Base-by-base conservation (phyloP, 2,113 vertebrate genomes). In the Hippocampus guttulatus region DNA sequence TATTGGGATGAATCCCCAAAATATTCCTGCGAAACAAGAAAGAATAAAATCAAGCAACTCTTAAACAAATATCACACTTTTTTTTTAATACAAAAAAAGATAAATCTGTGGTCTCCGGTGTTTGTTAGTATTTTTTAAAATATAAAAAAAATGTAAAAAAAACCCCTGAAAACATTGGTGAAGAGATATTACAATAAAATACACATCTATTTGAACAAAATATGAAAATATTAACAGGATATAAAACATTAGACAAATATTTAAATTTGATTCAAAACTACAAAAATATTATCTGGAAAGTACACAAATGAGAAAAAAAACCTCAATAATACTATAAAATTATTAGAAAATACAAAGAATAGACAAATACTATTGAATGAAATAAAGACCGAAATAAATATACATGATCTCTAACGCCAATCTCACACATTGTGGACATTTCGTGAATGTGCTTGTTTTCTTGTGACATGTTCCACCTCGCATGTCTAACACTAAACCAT, bases 401-500 rank as follows among this genome's bases (percentile, higher is more conserved):
- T 51, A 1, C 5, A 18, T 27, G 23, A 41, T 38, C 8, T 21
- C 20, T 7, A 45, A 64, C 40, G 18, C 33, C 14, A 25, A 14
- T 25, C 11, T 14, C 25, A 8, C 21, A 11, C 33, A 8, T 47
- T 65, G 18, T 61, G 2, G 58, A 76, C 65, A n/a, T 3, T 23
- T 23, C 11, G 10, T n/a, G 8, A n/a, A 21, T 65, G 0, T 41
- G 21, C 25, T 45, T 45, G 3, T 23, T 65, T 14, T 65, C 11
- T 45, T 65, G n/a, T 64, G 33, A 64, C 15, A 40, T 18, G n/a
- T 55, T 11, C n/a, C 60, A 2, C 40, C 61, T 40, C 33, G 83
- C 81, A 77, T 65, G 82, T 82, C 73, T 61, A 73, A 79, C 67
- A 30, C 8, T 20, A 15, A 27, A 25, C 69, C 74, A 74, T 80